A percentile compares a stretch with the other conserved stretches of the same genome.
phyloP scores from a whole-genome alignment of 2,888 invertebrate genomes.

The Parapristionchus giblindavisi region DNA sequence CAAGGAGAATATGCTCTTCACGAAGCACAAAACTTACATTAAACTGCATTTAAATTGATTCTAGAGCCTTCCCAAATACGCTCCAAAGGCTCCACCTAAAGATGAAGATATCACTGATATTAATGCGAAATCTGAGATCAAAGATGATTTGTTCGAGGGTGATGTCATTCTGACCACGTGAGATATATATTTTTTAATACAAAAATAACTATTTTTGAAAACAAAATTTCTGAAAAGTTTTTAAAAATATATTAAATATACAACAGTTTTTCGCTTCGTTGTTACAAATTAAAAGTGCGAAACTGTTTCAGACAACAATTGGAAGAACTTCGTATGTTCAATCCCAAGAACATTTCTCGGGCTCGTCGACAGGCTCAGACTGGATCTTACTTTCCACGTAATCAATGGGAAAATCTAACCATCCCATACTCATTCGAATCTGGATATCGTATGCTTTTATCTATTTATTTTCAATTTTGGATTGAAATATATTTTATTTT shows the following conservation, averaged over 20 bases:
- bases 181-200: too few relatives aligned
- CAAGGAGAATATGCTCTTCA: too few relatives aligned
- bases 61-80: neutral
- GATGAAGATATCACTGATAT: neutral
- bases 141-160: neutral
- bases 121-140: neutral
- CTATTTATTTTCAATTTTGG: too few relatives aligned
- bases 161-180: neutral
- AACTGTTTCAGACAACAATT: neutral
- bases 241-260: too few relatives aligned
- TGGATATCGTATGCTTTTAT: neutral
- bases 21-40: too few relatives aligned
- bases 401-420: neutral
- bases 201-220: too few relatives aligned
- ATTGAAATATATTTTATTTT: too few relatives aligned
- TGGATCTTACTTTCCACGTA: neutral
- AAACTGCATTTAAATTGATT: neutral
- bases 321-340: neutral
- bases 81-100: neutral
- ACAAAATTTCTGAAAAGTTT: too few relatives aligned
- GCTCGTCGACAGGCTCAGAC: constrained; percentile 17
- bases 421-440: neutral
- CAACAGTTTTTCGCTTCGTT: too few relatives aligned
- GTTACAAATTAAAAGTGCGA: too few relatives aligned
- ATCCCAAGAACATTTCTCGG: neutral